Evolutionary conservation across 1,140 invertebrate species (phyloP), one percentile per base, ranked within the genome.

Genomic region (Lepidurus couesii): DNA sequence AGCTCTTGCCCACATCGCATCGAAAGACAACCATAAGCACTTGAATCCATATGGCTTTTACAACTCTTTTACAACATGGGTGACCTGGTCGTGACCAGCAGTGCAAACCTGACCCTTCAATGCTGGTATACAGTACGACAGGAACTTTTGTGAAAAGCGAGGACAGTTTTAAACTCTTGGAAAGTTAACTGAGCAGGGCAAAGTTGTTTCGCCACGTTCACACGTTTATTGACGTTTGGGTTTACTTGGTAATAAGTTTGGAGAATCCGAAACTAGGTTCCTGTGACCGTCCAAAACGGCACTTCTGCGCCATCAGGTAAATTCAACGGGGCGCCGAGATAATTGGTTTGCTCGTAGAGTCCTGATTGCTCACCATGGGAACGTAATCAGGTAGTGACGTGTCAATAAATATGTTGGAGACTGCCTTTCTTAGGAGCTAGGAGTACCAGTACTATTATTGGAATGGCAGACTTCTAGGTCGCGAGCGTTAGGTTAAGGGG

Each of bases 331-430:
- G 53, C n/a, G 21, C 0, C 21, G 21, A 21, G 53, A 65, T 65
- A 65, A 65, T 65, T 65, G 53, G 53, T 65, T 65, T 9, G 53
- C 53, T 65, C 53, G 53, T 65, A 13, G 53, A 65, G 53, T 65
- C 53, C 53, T 65, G 53, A 65, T 65, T 65, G 53, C 53, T 65
- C 53, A 21, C 53, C 53, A 65, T 65, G 53, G 53, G 53, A 65
- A 65, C 53, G 53, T 65, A 65, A 65, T 65, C 53, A 65, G 53
- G 53, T 65, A 65, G 53, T 65, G 53, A 65, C 53, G 53, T 65
- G 53, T 65, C 53, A 65, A 65, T 65, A 65, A 65, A 65, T 65
- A 65, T 65, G 53, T 65, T 65, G 34, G 34, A 4, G 4, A 34
- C 26, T 34, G 4, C 2, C 34, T 34, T 34, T 34, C 34, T 34